phyloP scores from a whole-genome alignment of 2,113 vertebrate species.

The Pogona vitticeps region DNA sequence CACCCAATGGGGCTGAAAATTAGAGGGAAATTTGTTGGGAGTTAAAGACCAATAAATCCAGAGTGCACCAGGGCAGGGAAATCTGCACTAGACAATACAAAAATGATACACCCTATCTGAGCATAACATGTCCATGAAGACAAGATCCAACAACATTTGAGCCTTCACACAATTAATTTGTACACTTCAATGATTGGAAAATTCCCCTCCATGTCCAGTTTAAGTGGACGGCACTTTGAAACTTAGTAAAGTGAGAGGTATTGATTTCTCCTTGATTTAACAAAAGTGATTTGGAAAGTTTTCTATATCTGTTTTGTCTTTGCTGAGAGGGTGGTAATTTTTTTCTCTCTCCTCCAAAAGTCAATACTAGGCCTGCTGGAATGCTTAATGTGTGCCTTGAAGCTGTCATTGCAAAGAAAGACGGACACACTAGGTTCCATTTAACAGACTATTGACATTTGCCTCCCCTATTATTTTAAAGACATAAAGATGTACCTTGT shows the following conservation, averaged over 20 bases:
- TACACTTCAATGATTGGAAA: conserved; percentile 6
- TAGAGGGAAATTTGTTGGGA: too few relatives aligned
- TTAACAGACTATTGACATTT: conserved; percentile 23
- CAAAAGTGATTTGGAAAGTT: conserved; percentile 36
- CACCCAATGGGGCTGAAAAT: too few relatives aligned
- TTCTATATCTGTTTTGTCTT: conserved; percentile 34
- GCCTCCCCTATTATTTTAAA: conserved; percentile 9
- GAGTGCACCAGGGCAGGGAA: not conserved
- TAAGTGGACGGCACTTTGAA: conserved; percentile 33
- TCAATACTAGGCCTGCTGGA: not conserved
- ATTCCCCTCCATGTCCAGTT: not conserved
- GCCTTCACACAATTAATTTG: not conserved
- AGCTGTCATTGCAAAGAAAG: conserved; percentile 1
- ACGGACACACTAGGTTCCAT: not conserved
- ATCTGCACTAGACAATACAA: not conserved
- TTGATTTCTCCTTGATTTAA: conserved; percentile 43
- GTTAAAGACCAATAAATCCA: not conserved
- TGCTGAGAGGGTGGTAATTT: not conserved
- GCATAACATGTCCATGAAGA: not conserved
- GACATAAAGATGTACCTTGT: conserved; percentile 8
- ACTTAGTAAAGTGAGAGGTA: conserved; percentile 43
- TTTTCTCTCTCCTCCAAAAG: conserved; percentile 16
- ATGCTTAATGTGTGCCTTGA: conserved; percentile 29
- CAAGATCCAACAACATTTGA: not conserved
- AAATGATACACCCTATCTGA: not conserved